phyloP scores from a whole-genome alignment of 2,113 vertebrate genomes.

The Motacilla alba region DNA sequence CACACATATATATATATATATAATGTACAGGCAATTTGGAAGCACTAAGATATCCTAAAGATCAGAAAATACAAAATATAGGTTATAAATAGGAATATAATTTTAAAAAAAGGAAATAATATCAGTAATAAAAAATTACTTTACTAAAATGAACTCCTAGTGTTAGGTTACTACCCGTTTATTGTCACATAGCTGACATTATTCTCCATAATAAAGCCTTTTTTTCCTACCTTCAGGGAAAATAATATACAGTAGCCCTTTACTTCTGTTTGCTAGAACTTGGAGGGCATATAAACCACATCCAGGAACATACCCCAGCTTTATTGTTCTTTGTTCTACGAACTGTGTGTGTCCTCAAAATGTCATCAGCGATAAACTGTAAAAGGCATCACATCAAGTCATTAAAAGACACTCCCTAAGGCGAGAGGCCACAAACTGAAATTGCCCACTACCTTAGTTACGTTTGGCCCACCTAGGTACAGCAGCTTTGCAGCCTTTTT shows the following conservation, averaged over 20 bases:
- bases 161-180: not conserved
- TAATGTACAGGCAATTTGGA: not conserved
- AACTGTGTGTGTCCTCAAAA: slow-evolving; percentile 79
- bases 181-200: not conserved
- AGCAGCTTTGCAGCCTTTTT: not conserved
- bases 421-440: slow-evolving; percentile 62
- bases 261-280: slow-evolving; percentile 29
- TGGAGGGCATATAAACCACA: slow-evolving; percentile 40
- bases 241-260: slow-evolving; percentile 4
- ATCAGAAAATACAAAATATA: not conserved
- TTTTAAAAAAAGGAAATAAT: not conserved
- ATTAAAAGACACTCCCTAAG: slow-evolving; percentile 76
- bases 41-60: not conserved
- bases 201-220: slow-evolving; percentile 10
- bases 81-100: not conserved
- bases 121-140: not conserved
- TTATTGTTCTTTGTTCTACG: slow-evolving; percentile 71
- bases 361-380: slow-evolving; percentile 78
- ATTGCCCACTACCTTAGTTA: slow-evolving; percentile 49
- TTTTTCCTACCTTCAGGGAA: not conserved
- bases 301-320: slow-evolving; percentile 50
- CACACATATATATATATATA: too few species aligned
- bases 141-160: not conserved
- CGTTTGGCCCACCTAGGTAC: slow-evolving; percentile 23
- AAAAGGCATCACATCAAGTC: slow-evolving; percentile 77